Conservation (phyloP, 2,113 vertebrate species). For the Ursus arctos region DNA sequence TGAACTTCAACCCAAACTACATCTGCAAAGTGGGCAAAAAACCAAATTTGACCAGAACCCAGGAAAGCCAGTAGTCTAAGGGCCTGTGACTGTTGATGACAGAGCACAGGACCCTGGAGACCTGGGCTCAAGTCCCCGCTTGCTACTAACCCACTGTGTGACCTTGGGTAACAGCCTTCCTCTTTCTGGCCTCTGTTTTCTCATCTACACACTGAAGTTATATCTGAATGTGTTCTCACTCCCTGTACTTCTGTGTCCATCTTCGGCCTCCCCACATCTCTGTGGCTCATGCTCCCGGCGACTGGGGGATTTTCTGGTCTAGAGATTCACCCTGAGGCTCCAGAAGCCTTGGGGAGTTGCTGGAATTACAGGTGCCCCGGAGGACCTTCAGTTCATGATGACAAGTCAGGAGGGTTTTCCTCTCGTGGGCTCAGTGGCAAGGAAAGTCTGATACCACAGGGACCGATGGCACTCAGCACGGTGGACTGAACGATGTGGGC, state of each 20-base stretch:
- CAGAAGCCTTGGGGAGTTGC: not conserved
- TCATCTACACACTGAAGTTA: not conserved
- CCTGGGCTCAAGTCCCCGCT: not conserved
- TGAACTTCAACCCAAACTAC: conserved; percentile 22
- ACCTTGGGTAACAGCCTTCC: not conserved
- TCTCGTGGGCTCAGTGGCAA: not conserved
- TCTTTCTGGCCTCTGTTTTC: not conserved
- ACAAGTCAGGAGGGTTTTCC: not conserved
- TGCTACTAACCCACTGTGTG: not conserved
- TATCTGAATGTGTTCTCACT: not conserved
- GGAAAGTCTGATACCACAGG: not conserved
- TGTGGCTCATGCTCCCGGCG: not conserved
- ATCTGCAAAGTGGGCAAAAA: not conserved
- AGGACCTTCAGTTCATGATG: not conserved
- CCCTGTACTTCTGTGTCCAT: rapidly evolving
- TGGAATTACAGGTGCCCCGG: not conserved
- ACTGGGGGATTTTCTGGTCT: not conserved
- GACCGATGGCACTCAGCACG: not conserved
- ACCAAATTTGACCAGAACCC: not conserved
- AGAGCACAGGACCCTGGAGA: too few species aligned
- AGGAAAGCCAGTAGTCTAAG: not conserved
- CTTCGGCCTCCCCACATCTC: rapidly evolving
- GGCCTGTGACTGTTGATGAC: not conserved
- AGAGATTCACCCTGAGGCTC: not conserved
- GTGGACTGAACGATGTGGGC: not conserved